Conservation (phyloP, 2,797 vertebrate genomes). For the Cephalopachus bancanus region DNA sequence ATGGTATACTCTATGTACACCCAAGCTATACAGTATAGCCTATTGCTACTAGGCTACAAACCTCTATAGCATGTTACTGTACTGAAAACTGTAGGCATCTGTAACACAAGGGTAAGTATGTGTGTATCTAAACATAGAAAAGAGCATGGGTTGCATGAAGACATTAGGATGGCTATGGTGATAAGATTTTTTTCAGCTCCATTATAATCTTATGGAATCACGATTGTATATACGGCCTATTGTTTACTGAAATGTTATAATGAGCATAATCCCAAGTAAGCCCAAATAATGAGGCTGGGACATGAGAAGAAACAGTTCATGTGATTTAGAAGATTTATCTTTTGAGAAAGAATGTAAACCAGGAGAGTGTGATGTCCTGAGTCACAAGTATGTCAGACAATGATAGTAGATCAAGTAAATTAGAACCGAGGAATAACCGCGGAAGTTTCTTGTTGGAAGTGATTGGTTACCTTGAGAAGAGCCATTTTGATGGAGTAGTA, state of each 20-base stretch:
- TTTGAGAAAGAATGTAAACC: background rate
- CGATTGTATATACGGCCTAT: background rate
- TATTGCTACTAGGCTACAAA: background rate
- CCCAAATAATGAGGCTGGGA: background rate
- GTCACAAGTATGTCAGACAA: background rate
- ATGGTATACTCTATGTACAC: background rate
- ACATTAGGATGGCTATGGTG: background rate
- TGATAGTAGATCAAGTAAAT: background rate
- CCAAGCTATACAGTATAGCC: background rate
- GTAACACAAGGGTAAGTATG: background rate
- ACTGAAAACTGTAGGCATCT: background rate
- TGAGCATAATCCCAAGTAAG: background rate
- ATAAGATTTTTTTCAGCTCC: background rate
- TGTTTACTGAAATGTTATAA: background rate
- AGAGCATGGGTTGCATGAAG: background rate
- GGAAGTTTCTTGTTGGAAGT: background rate
- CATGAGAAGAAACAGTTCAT: background rate
- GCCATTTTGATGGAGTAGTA: background rate
- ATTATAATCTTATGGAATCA: background rate
- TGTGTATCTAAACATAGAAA: background rate
- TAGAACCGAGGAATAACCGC: background rate
- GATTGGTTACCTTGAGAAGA: background rate
- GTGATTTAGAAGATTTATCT: background rate
- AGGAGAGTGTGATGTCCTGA: background rate
- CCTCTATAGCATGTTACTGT: background rate